Evolutionary conservation across 1,140 invertebrate genomes (phyloP).

Genomic region (Druon quercuslanigerum): DNA sequence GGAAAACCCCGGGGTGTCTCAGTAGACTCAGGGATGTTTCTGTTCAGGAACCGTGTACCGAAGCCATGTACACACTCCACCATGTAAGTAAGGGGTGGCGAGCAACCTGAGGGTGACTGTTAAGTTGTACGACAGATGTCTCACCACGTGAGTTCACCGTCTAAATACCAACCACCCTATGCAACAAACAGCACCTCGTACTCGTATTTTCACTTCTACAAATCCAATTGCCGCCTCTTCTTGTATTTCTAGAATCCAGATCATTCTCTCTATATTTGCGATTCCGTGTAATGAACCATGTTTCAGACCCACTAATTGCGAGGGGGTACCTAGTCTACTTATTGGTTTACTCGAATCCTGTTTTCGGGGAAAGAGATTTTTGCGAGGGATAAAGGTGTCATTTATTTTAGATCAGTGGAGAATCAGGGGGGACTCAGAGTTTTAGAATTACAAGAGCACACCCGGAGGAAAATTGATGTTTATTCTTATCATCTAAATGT

Average conservation of each 20-base stretch:
- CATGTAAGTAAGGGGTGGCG: slow-evolving; percentile 45
- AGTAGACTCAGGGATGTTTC: slow-evolving; percentile 41
- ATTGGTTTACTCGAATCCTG: slow-evolving; percentile 22
- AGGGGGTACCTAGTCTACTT: not conserved
- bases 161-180: slow-evolving; percentile 58
- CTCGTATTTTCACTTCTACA: slow-evolving; percentile 54
- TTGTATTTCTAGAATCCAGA: not conserved
- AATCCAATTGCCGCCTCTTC: slow-evolving; percentile 53
- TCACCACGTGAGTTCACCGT: slow-evolving; percentile 65
- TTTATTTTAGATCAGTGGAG: too few species aligned
- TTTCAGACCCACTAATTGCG: not conserved
- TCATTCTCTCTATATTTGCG: slow-evolving; percentile 7
- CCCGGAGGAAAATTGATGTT: too few species aligned
- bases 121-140: slow-evolving; percentile 68
- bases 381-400: too few species aligned
- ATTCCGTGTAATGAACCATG: slow-evolving; percentile 14
- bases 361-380: slow-evolving; percentile 11
- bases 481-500: too few species aligned
- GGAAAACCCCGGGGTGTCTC: slow-evolving; percentile 53
- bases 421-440: too few species aligned
- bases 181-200: slow-evolving; percentile 17
- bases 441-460: too few species aligned
- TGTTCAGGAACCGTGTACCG: slow-evolving; percentile 48
- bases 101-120: slow-evolving; percentile 52
- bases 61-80: slow-evolving; percentile 43